These are phyloP conservation scores for Plodia interpunctella DNA, from an alignment of 1,140 invertebrate genomes.

Conservation along the genomic window DNA sequence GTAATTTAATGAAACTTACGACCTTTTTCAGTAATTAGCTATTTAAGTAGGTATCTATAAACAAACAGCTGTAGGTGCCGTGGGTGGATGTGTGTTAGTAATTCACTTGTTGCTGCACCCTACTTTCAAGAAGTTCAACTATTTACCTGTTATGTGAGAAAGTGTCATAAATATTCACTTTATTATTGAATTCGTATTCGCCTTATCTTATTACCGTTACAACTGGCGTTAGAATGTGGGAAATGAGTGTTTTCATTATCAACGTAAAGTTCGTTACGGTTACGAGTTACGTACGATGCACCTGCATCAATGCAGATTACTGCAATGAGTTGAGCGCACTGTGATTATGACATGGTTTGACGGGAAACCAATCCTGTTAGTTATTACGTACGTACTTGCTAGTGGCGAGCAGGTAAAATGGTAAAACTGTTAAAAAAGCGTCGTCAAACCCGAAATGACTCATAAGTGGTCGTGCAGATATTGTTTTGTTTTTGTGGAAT, in stretches of 20 bases:
- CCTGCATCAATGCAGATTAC: constrained; percentile 55
- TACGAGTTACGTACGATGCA: constrained; percentile 51
- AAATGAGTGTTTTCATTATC: constrained; percentile 47
- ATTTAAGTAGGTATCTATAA: constrained; percentile 28
- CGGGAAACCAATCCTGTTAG: constrained; percentile 46
- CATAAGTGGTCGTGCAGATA: constrained; percentile 55
- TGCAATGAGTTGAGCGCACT: constrained; percentile 40
- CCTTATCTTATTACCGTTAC: constrained; percentile 63
- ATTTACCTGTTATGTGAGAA: constrained; percentile 64
- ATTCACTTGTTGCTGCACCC: constrained; percentile 60
- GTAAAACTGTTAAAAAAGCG: constrained; percentile 41
- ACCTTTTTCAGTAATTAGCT: constrained; percentile 18
- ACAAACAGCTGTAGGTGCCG: constrained; percentile 42
- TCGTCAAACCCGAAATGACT: constrained; percentile 65
- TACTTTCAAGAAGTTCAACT: constrained; percentile 60
- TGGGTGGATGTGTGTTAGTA: constrained; percentile 34
- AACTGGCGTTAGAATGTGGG: constrained; percentile 38
- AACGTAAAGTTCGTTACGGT: constrained; percentile 46
- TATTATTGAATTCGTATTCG: constrained; percentile 48
- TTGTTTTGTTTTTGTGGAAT: constrained; percentile 72
- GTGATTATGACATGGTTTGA: constrained; percentile 40
- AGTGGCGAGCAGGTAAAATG: constrained; percentile 35
- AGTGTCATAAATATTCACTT: constrained; percentile 41
- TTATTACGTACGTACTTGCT: constrained; percentile 41
- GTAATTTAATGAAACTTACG: constrained; percentile 19